phyloP scores from a whole-genome alignment of 1,140 invertebrate genomes.

The Lysiphlebus fabarum region DNA sequence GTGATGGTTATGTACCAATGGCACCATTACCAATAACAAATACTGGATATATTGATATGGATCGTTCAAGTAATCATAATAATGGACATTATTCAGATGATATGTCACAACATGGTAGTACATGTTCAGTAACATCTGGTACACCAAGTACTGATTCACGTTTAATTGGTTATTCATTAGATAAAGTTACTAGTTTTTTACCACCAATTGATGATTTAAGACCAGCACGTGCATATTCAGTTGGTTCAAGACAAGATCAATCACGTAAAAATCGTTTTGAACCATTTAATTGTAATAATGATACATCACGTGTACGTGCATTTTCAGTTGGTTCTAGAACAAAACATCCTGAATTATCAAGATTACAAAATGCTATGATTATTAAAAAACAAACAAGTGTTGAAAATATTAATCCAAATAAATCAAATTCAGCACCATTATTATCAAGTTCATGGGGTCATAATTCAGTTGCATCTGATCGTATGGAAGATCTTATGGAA shows the following conservation, averaged over 20 bases:
- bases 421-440: slow-evolving; percentile 52
- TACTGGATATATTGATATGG: slow-evolving; percentile 68
- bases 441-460: slow-evolving; percentile 57
- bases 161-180: slow-evolving; percentile 64
- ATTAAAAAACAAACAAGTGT: slow-evolving; percentile 57
- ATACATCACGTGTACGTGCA: slow-evolving; percentile 60
- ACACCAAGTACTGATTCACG: slow-evolving; percentile 64
- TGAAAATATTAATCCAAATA: slow-evolving; percentile 47
- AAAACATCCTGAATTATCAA: slow-evolving; percentile 53
- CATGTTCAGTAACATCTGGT: slow-evolving; percentile 72
- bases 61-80: slow-evolving; percentile 47
- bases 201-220: slow-evolving; percentile 63
- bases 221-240: slow-evolving; percentile 78
- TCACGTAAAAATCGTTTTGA: slow-evolving; percentile 51
- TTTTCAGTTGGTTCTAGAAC: slow-evolving; percentile 69
- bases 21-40: slow-evolving; percentile 58
- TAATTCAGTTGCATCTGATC: slow-evolving; percentile 55
- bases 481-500: slow-evolving; percentile 76
- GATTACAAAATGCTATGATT: slow-evolving; percentile 55
- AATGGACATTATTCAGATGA: slow-evolving; percentile 52
- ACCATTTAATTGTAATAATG: slow-evolving; percentile 39
- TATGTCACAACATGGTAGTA: slow-evolving; percentile 60
- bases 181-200: slow-evolving; percentile 66
- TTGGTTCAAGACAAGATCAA: slow-evolving; percentile 74
- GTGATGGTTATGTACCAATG: slow-evolving; percentile 66